These are phyloP conservation scores for Pemphigus obesinymphae DNA, from an alignment of 1,140 invertebrate species.

Conservation along the genomic window DNA sequence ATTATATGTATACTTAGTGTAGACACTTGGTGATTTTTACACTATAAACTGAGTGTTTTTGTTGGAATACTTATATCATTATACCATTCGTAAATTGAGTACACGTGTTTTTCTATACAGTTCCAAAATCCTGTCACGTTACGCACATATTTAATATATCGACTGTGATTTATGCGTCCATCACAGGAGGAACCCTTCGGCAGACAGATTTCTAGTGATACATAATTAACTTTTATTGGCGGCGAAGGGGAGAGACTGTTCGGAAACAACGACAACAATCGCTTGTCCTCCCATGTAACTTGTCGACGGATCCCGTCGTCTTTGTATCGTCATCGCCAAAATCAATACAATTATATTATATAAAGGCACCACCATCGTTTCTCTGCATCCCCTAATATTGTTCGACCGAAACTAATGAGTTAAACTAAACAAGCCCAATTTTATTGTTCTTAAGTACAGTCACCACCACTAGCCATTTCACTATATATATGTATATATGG, in stretches of 20 bases:
- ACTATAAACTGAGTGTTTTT: no score
- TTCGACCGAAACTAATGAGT: conserved; percentile 7
- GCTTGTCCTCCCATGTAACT: neutral
- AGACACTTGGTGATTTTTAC: no score
- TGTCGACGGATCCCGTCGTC: neutral
- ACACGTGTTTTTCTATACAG: neutral
- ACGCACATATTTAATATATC: neutral
- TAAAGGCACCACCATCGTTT: neutral
- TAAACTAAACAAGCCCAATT: neutral
- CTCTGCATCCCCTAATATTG: no score
- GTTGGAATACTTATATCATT: no score
- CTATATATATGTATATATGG: neutral
- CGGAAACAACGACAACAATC: neutral
- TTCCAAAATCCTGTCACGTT: neutral
- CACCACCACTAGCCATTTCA: neutral
- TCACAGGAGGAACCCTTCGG: neutral
- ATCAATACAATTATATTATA: neutral
- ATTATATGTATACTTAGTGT: no score
- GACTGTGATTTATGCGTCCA: neutral
- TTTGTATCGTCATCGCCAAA: neutral
- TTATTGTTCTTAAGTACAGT: neutral
- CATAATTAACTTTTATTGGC: neutral
- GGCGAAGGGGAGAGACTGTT: neutral
- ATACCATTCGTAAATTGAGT: neutral
- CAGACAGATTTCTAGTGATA: neutral